Evolutionary conservation across 2,113 vertebrate species (phyloP), one percentile per base, ranked within the genome.

Genomic region (Cricetomys ansorgei): DNA sequence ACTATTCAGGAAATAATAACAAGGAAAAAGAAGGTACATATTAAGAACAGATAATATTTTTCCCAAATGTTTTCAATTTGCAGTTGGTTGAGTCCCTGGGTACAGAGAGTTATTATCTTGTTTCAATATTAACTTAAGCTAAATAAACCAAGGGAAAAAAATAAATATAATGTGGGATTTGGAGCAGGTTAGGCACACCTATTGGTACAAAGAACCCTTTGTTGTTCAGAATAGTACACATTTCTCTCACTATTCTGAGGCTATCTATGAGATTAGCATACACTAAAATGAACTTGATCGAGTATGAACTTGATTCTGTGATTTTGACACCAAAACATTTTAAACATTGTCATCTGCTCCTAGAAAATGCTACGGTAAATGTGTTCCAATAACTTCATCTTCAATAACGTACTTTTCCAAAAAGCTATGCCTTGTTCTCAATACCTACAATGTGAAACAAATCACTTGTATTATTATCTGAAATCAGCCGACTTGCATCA

Each of bases 111-210:
- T 88, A 13, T 50, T 77, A 70, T 34, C 27, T 92, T 93, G 37
- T 87, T 88, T 96, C 7, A 57, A 62, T 31, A 43, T 70, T 89
- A 76, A 67, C 45, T 77, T 92, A 25, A 55, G 53, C 45, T 77
- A 88, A 62, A 89, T 80, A 93, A 96, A 80, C 29, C 48, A 80
- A 87, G 55, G n/a, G 87, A 31, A 85, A 88, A 94, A 91, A 83
- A 65, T 89, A 57, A 88, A 84, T n/a, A 10, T 59, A 37, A 25
- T 43, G 0, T 69, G 59, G 62, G 27, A 57, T 93, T 91, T 81
- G 83, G 29, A 50, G 43, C 76, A 92, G 17, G 27, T 23, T 65
- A 65, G 57, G 59, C 43, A 12, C 8, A 37, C 40, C 10, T 4
- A 43, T 31, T 67, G 11, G 8, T 91, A 57, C 85, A 62, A 84